Conservation (phyloP, 2,797 vertebrate genomes). For the Coendou prehensilis region DNA sequence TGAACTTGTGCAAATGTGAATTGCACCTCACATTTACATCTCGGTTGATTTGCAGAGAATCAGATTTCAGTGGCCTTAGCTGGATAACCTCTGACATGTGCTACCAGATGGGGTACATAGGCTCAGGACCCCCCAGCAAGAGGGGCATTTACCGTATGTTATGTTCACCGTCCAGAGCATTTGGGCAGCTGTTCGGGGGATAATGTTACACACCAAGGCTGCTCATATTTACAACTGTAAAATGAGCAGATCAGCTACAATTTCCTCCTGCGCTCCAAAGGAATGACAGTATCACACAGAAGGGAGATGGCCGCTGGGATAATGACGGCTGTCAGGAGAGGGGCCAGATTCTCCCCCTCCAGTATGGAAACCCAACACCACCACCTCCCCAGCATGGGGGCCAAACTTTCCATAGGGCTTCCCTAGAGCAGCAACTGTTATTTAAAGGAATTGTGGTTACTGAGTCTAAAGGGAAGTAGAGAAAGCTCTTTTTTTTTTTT, state of each 20-base stretch:
- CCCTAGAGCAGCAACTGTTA: neutral
- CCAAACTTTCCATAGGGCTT: neutral
- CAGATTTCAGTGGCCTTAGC: neutral
- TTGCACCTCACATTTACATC: neutral
- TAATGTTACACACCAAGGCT: constrained; percentile 26
- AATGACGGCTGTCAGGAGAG: neutral
- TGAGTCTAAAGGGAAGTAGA: neutral
- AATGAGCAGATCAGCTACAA: neutral
- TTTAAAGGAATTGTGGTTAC: neutral
- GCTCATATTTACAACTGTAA: neutral
- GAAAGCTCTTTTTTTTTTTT: neutral
- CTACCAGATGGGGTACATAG: neutral
- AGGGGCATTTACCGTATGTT: neutral
- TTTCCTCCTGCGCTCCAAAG: neutral
- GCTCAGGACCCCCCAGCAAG: neutral
- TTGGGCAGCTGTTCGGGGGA: constrained; percentile 18
- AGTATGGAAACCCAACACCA: neutral
- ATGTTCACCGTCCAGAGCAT: neutral
- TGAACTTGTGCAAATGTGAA: neutral
- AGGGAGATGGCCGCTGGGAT: neutral
- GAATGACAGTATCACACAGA: neutral
- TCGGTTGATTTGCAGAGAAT: neutral
- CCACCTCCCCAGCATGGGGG: too few species aligned
- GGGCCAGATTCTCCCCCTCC: neutral
- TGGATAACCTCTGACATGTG: neutral